Base-by-base conservation (phyloP, 2,113 vertebrate species). In the Pituophis catenifer region DNA sequence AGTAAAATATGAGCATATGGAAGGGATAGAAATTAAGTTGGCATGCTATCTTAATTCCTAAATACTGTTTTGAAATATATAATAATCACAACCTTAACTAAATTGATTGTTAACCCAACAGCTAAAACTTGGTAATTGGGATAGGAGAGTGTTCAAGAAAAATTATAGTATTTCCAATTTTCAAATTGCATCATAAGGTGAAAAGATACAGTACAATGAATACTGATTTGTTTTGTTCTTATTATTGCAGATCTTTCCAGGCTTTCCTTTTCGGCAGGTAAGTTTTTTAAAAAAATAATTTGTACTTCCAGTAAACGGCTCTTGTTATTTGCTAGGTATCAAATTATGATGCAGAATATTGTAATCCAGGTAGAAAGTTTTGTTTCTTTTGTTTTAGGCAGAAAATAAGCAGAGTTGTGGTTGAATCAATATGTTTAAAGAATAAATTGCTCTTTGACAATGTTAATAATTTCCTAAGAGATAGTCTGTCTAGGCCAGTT, bases 241-340 rank as follows among this genome's bases (percentile, higher is more conserved):
- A 50, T 52, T 88, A 53, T 98, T 98, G 1, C 98, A 99, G 98
- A 98, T 98, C 98, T 98, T 98, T 98, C 98, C 96, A 98, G 98
- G 97, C 98, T 98, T 98, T 95, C 96, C 91, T 98, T 98, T 97
- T 98, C 98, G 97, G 97, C 98, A 98, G 98, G 99, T 99, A 97
- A 98, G 65, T 70, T 93, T 57, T 24, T 94, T 4, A 62, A 62
- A 62, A 62, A 62, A 62, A 0, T 2, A 92, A 13, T 19, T 33
- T 24, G 1, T 70, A 88, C 17, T 24, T 92, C 12, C 50, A 75
- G 19, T 19, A 48, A 53, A 53, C 12, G 23, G 8, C 6, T 13
- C 15, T 15, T 87, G 26, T 53, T 55, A 21, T 8, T 52, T 86
- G 0, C 17, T 86, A 50, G 5, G 17, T n/a, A 29, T 52, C 59